phyloP scores from a whole-genome alignment of 1,140 invertebrate species.

The Lucilia sericata region DNA sequence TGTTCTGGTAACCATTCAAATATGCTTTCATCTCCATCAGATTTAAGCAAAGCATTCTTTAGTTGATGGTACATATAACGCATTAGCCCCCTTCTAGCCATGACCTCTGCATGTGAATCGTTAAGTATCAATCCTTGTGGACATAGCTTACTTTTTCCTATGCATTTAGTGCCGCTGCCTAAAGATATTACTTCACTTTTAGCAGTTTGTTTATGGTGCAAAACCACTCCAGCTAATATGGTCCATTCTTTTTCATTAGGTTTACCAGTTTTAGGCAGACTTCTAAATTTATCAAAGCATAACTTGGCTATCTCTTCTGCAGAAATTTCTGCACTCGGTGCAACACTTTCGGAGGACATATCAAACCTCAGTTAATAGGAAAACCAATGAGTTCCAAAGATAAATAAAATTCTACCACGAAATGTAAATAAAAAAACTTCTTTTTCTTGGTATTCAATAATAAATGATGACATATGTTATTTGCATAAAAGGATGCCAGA shows the following conservation, averaged over 20 bases:
- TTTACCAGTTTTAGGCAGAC: constrained; percentile 84
- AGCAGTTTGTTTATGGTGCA: constrained; percentile 62
- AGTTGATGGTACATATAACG: constrained; percentile 76
- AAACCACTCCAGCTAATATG: constrained; percentile 80
- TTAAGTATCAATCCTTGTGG: constrained; percentile 79
- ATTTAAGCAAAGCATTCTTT: constrained; percentile 58
- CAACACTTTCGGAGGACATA: background rate
- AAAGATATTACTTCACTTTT: constrained; percentile 79
- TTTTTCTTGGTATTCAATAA: no score
- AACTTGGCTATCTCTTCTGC: constrained; percentile 65
- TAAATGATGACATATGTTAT: no score
- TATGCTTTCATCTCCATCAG: constrained; percentile 58
- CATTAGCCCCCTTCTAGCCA: constrained; percentile 85
- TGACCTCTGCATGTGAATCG: constrained; percentile 93
- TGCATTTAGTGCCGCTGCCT: constrained; percentile 92
- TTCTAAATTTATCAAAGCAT: constrained; percentile 74
- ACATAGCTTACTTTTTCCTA: constrained; percentile 77
- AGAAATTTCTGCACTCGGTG: background rate
- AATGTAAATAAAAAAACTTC: no score
- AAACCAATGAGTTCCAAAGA: no score
- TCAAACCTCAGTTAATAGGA: no score
- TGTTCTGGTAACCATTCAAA: constrained; percentile 55
- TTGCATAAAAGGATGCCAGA: no score
- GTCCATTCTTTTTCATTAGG: constrained; percentile 87
- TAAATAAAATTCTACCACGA: no score